Conservation (phyloP, 2,888 invertebrate genomes). For the Catocala sponsa region DNA sequence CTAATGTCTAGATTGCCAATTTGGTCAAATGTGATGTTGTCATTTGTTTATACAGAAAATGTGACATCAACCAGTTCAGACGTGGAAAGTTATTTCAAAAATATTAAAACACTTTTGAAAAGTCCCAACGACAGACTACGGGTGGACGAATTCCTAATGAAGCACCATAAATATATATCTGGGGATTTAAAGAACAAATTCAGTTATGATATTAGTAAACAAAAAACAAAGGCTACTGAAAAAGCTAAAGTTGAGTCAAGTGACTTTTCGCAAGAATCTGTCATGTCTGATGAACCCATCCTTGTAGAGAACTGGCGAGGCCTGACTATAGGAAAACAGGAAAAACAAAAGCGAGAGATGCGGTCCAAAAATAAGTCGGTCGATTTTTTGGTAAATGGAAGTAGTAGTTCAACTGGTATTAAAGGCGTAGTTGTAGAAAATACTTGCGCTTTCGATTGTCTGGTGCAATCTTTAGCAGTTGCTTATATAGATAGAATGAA, state of each 20-base stretch:
- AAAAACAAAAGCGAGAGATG: slow-evolving; percentile 23
- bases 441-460: not conserved
- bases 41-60: slow-evolving; percentile 27
- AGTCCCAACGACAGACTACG: slow-evolving; percentile 25
- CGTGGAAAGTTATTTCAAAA: slow-evolving; percentile 26
- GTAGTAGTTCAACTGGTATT: slow-evolving; percentile 12
- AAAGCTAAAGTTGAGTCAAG: slow-evolving; percentile 20
- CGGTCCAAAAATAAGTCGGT: slow-evolving; percentile 23
- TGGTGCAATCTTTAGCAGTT: not conserved
- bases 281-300: slow-evolving; percentile 28
- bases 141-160: slow-evolving; percentile 28
- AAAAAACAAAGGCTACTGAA: slow-evolving; percentile 15
- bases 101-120: slow-evolving; percentile 28
- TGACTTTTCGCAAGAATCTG: slow-evolving; percentile 28
- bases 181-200: no score
- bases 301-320: slow-evolving; percentile 27
- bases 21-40: slow-evolving; percentile 27
- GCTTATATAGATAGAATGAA: no score
- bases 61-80: slow-evolving; percentile 26
- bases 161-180: slow-evolving; percentile 18
- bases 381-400: slow-evolving; percentile 24
- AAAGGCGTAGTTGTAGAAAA: not conserved
- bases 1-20: not conserved
- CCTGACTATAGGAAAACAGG: slow-evolving; percentile 23
- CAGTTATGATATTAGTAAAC: no score